Evolutionary conservation across 2,797 vertebrate genomes (phyloP), one percentile per base, ranked within the genome.

Genomic region (Triplophysa bombifrons): DNA sequence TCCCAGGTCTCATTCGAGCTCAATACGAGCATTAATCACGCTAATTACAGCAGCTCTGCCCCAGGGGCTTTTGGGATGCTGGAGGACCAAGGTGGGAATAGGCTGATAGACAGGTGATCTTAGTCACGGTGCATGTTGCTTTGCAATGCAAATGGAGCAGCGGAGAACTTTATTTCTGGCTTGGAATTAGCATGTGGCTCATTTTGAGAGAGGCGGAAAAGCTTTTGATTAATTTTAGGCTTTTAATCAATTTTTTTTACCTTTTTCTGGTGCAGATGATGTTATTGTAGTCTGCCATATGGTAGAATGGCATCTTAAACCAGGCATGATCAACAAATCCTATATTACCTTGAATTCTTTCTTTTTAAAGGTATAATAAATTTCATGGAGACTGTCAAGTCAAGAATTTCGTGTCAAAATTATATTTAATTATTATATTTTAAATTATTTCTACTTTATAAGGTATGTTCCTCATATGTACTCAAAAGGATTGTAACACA

Each of bases 11-110:
- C 63, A 76, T 80, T 82, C 69, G 55, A 50, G 68, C 74, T 82
- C 69, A 72, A 38, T 48, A 56, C 67, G 72, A 83, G 68, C 67
- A 80, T 83, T 75, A 76, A 80, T 80, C 77, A 80, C 51, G 50
- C 51, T 80, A 76, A 80, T 75, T 65, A 80, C 77, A 65, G 77
- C 77, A 53, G 70, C 61, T 80, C 61, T 58, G 50, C 70, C 70
- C 61, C 63, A 80, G 69, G 63, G 77, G 61, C 61, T 80, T 61
- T 38, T 73, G 61, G 51, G 70, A 80, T 56, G 77, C 60, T 56
- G 38, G 61, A 56, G 34, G 77, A 80, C 50, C 72, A 72, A 55
- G 69, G 61, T 80, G 77, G 50, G 48, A 63, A 80, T 16, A 14
- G 68, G 48, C 53, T 78, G 76, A 78, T 44, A 78, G 76, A 78